A percentile compares a stretch with the other conserved stretches of the same genome.
Evolutionary conservation across 2,797 vertebrate genomes (phyloP).

Genomic region (Acanthiza pusilla): DNA sequence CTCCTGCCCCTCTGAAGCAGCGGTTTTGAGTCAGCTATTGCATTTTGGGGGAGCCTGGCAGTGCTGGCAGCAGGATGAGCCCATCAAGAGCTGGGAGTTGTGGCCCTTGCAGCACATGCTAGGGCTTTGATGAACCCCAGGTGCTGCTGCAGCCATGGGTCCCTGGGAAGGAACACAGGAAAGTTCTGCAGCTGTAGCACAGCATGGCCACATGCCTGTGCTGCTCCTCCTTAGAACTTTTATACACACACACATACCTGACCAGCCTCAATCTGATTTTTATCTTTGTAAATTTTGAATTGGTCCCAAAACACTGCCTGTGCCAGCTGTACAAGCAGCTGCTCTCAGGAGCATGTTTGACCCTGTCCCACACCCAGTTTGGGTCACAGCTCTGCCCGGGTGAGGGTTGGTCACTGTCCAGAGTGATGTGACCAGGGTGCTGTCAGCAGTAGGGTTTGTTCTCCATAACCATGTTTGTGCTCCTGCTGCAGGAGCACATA

Average conservation of each 20-base stretch:
- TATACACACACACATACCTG: rapidly evolving
- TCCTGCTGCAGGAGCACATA: background rate
- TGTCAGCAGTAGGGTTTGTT: background rate
- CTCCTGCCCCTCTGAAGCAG: background rate
- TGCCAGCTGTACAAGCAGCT: background rate
- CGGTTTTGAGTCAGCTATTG: background rate
- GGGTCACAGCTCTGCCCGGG: background rate
- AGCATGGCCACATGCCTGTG: rapidly evolving
- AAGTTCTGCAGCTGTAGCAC: background rate
- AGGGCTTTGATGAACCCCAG: background rate
- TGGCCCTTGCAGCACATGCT: background rate
- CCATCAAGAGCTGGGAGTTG: background rate
- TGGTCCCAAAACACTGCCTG: rapidly evolving
- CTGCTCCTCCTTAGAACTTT: background rate
- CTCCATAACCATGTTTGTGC: rapidly evolving
- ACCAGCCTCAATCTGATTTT: background rate
- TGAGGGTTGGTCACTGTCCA: background rate
- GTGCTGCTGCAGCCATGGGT: rapidly evolving
- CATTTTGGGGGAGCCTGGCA: background rate
- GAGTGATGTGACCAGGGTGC: too few relatives aligned
- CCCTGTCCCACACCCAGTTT: rapidly evolving
- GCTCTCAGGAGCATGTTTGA: background rate
- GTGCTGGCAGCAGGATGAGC: background rate
- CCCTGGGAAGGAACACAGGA: background rate
- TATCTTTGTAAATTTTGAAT: background rate